Base-by-base conservation (phyloP, 2,113 vertebrate genomes). In the Platycercus adscitus region DNA sequence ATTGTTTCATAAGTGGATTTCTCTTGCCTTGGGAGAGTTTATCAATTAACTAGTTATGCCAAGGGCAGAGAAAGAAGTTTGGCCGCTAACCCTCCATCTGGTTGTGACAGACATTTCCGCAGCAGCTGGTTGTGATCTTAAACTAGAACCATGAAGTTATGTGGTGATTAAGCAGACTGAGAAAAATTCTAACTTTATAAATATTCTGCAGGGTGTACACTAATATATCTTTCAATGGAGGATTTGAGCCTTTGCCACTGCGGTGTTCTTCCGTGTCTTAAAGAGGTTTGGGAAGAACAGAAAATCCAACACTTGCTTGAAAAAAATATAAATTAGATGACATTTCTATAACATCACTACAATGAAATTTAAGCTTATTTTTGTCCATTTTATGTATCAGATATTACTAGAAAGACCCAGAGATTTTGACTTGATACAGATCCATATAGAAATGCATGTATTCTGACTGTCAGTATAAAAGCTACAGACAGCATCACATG, bases 61-160 rank as follows among this genome's bases (percentile, higher is more conserved):
- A 9, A 61, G 13, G 5, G 15, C 18, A 81, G 56, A 68, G 33
- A 47, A 4, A 56, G 4, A 17, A 8, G 17, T 81, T 77, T 73
- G 37, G 25, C 23, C 7, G 2, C 25, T 13, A 37, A 19, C 28
- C 35, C 9, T 39, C 21, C 10, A 18, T n/a, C 35, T 66, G 41
- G 13, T 71, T 79, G 18, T 33, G 39, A 35, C 6, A 9, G 53
- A 17, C 8, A 11, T 61, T 50, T 80, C 56, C 0, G 0, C 56
- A 49, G 81, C 52, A 76, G 10, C 43, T 78, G 19, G 12, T 5
- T 81, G 33, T 50, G 53, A 60, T 69, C 53, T 50, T 72, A 20
- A 64, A 60, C 14, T 9, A 64, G 35, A 84, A 19, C 33, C 35
- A 19, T 7, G 29, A 77, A 60, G 60, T 73, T 33, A 24, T 12